Base-by-base conservation (phyloP, 2,888 invertebrate genomes). In the Peribatodes rhomboidaria region DNA sequence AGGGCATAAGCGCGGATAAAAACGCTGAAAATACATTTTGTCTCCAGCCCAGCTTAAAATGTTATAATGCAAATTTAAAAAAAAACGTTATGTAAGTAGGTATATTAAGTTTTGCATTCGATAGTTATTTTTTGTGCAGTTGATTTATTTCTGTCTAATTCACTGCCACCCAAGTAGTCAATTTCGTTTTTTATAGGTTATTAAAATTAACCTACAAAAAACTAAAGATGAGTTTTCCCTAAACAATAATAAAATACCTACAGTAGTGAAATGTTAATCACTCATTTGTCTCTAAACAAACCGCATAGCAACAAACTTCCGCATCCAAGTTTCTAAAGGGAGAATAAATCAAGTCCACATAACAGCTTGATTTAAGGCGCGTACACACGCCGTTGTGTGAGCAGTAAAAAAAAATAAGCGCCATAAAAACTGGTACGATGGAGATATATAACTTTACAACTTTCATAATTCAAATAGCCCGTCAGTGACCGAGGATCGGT, bases 381-480 rank as follows among this genome's bases (percentile, higher is more conserved):
- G 82, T 81, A 83, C 81, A 87, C 84, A 87, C 77, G 72, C 73
- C 73, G 73, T 70, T 86, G 83, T 86, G 83, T 83, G 82, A 80
- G 71, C 76, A 72, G 78, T 80, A 84, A 84, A 86, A 86, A n/a
- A 84, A 86, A 89, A 84, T 85, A 82, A 84, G 79, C 78, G 79
- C 83, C 83, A 85, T 90, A 90, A 90, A 89, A 85, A 85, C 67
- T 75, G 73, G 70, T 72, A 73, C 80, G 81, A 84, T 86, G 79
- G 85, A 88, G 87, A 91, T 91, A 90, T 90, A 92, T 81, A 82
- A 83, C 85, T 86, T 87, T 86, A 87, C 84, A 86, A 86, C 86
- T 87, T 88, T 88, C 89, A 90, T 92, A 90, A 86, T 86, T 92
- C 92, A 92, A 88, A 88, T 79, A 83, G 85, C 82, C 79, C 83